Conservation (phyloP, 2,888 invertebrate genomes). For the Tetragnatha montana region DNA sequence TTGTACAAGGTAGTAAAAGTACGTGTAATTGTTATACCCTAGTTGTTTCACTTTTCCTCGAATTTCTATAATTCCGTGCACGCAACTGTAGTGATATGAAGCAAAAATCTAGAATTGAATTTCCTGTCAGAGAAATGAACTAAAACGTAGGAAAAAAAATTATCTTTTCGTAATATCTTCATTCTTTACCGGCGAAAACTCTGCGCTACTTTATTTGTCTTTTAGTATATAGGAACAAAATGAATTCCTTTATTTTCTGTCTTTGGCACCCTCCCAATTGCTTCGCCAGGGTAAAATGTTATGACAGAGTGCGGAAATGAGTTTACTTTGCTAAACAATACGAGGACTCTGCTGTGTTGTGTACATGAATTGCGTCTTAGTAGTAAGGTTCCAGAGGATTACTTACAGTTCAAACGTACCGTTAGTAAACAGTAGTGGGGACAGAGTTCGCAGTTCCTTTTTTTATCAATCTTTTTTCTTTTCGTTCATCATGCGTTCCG, state of each 20-base stretch:
- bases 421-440: not conserved
- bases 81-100: not conserved
- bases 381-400: not conserved
- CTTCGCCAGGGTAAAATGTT: slow-evolving; percentile 21
- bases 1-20: no score
- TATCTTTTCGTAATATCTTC: not conserved
- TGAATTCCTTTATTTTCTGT: slow-evolving; percentile 36
- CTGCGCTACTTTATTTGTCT: not conserved
- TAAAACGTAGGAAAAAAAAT: not conserved
- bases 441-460: not conserved
- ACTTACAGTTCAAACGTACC: slow-evolving; percentile 14
- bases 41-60: no score
- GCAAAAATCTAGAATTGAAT: not conserved
- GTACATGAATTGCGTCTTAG: slow-evolving; percentile 1
- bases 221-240: not conserved
- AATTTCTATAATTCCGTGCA: no score
- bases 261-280: slow-evolving; percentile 24
- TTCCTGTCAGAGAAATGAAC: not conserved
- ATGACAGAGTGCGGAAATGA: slow-evolving; percentile 45
- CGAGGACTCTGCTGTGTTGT: not conserved
- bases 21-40: no score
- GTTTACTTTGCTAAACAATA: slow-evolving; percentile 21
- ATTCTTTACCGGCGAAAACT: not conserved
- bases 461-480: not conserved
- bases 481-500: not conserved